Percentiles rank a stretch among this genome's conserved stretches.
Evolutionary conservation across 2,113 vertebrate genomes (phyloP).

Genomic region (Gallinago undulata): DNA sequence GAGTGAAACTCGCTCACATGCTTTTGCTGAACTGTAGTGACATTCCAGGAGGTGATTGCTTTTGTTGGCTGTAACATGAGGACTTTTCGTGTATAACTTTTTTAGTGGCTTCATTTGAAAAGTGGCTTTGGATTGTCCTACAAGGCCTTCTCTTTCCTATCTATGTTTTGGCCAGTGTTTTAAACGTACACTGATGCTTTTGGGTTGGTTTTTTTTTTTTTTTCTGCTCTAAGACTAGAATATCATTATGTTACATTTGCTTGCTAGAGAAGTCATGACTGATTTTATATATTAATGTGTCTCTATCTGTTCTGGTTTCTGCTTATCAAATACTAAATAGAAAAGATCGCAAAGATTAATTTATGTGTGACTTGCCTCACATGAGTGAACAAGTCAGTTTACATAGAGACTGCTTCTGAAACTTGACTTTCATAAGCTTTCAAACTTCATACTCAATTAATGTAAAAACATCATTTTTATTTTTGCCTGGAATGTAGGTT

Average conservation of each 20-base stretch:
- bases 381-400: neutral
- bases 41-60: neutral
- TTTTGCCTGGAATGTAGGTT: constrained; percentile 65
- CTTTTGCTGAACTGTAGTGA: neutral
- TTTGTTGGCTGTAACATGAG: neutral
- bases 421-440: neutral
- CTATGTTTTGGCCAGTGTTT: neutral
- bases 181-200: neutral
- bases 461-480: neutral
- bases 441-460: neutral
- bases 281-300: neutral
- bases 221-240: neutral
- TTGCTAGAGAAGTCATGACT: neutral
- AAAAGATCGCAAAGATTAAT: neutral
- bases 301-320: neutral
- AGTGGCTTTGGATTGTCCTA: neutral
- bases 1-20: neutral
- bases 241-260: neutral
- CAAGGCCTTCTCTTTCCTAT: neutral
- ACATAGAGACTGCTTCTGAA: neutral
- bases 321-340: neutral
- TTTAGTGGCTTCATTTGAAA: neutral
- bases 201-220: neutral
- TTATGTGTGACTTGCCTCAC: neutral
- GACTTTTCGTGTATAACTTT: neutral